These are phyloP conservation scores for Neodiprion lecontei DNA, from an alignment of 1,140 invertebrate species.

Conservation along the genomic window DNA sequence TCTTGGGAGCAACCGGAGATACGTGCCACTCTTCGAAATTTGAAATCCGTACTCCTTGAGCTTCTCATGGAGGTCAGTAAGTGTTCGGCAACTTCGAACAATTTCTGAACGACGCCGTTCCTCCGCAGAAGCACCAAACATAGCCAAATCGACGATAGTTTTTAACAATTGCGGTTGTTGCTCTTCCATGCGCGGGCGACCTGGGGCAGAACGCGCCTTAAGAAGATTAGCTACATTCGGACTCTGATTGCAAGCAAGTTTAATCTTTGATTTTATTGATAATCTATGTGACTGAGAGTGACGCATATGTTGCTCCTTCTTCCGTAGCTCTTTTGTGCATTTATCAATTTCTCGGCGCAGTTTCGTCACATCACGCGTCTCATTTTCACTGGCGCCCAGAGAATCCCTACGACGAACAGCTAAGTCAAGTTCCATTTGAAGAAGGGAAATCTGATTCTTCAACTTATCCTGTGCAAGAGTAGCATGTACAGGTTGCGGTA, in stretches of 20 bases:
- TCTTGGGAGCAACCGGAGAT: slow-evolving; percentile 26
- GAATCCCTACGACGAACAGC: too few relatives aligned
- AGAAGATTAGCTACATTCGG: not conserved
- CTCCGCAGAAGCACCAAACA: slow-evolving; percentile 29
- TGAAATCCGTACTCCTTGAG: slow-evolving; percentile 22
- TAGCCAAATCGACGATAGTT: slow-evolving; percentile 32
- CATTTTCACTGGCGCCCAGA: too few relatives aligned
- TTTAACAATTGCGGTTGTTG: slow-evolving; percentile 27
- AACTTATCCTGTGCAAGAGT: too few relatives aligned
- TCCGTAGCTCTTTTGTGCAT: too few relatives aligned
- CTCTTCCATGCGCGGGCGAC: slow-evolving; percentile 28
- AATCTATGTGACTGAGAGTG: too few relatives aligned
- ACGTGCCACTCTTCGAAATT: slow-evolving; percentile 23
- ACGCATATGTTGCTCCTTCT: too few relatives aligned
- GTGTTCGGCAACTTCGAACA: slow-evolving; percentile 29
- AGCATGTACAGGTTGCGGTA: too few relatives aligned
- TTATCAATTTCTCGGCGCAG: too few relatives aligned
- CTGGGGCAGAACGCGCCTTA: not conserved
- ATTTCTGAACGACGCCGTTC: slow-evolving; percentile 29
- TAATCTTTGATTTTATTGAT: too few relatives aligned
- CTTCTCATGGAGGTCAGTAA: slow-evolving; percentile 29
- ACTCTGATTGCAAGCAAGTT: not conserved
- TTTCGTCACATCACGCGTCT: too few relatives aligned
- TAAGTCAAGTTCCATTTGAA: too few relatives aligned
- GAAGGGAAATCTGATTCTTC: too few relatives aligned